Evolutionary conservation across 2,888 invertebrate species (phyloP), one percentile per base, ranked within the genome.

Genomic region (Sarcophaga rosellei): DNA sequence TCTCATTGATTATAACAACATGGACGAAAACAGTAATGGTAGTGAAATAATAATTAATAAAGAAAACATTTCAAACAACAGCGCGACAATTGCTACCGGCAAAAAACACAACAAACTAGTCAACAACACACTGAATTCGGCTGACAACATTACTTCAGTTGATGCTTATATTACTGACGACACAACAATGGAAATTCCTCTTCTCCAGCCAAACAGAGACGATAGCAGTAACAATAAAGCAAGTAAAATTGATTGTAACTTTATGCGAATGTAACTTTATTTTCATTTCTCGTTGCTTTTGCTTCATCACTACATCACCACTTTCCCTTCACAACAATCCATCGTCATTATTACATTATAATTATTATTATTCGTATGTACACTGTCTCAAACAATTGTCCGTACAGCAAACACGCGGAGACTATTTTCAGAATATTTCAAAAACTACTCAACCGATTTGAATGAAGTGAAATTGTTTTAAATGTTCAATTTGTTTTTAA

Each of bases 111-210:
- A 75, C 20, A 25, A 85, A 80, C 70, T 82, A 47, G 83, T 84
- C 61, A 45, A 66, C 66, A 25, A 47, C 57, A 74, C 35, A 70
- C 59, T 84, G 70, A 76, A 81, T 68, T 70, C 45, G n/a, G 35
- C 35, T 35, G 25, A 4, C 53, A 53, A 17, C 53, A 5, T 2
- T 53, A 53, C 53, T 15, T 53, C 11, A 25, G 45, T 59, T 35
- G 47, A 53, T 65, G 62, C 80, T 59, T 89, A 53, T 53, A 17
- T 87, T 21, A 70, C 87, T 82, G 90, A 91, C 61, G 91, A 91
- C 47, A 90, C 88, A 63, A 91, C 90, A 25, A 90, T 90, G 90
- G 91, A 91, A 81, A 89, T 91, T 69, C 91, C 91, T 1, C 87
- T 91, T 21, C 75, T 91, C 73, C 66, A 77, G 45, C 59, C 84